Conservation (phyloP, 1,140 invertebrate genomes). For the Drosophila serrata region DNA sequence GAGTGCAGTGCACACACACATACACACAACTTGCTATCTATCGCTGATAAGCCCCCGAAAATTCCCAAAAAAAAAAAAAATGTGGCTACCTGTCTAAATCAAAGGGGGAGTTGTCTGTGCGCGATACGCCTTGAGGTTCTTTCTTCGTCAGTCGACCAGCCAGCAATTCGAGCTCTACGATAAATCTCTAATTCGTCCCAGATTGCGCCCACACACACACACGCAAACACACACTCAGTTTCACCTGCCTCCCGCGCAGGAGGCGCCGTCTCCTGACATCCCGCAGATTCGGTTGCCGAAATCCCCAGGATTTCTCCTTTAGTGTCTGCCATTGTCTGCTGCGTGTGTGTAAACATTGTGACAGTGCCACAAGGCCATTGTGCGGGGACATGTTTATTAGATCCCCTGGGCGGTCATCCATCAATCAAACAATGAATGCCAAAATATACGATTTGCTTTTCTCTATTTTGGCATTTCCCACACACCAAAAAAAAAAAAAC, state of each 20-base stretch:
- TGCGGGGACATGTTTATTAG: conserved; percentile 70
- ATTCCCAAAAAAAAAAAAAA: conserved; percentile 39
- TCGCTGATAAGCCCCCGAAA: conserved; percentile 50
- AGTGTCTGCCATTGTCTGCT: conserved; percentile 15
- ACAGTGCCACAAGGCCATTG: conserved; percentile 35
- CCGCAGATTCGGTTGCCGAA: conserved; percentile 31
- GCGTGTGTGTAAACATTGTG: conserved; percentile 46
- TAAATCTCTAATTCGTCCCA: conserved; percentile 39
- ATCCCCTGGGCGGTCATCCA: conserved; percentile 62
- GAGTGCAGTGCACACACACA: conserved; percentile 55
- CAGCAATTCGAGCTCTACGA: conserved; percentile 28
- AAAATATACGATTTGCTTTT: conserved; percentile 4
- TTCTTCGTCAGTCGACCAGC: conserved; percentile 9
- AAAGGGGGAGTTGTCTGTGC: conserved; percentile 35
- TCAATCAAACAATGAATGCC: conserved; percentile 55
- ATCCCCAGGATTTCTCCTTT: conserved; percentile 16
- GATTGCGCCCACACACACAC: conserved; percentile 44
- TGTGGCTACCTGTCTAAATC: conserved; percentile 60
- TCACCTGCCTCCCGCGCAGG: conserved; percentile 19
- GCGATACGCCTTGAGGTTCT: conserved; percentile 14
- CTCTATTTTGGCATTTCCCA: conserved; percentile 25
- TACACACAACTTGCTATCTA: conserved; percentile 38
- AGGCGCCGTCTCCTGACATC: conserved; percentile 39
- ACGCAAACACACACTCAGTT: neutral
- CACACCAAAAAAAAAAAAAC: conserved; percentile 1